Percentiles rank a stretch among this genome's conserved stretches.
Conservation (phyloP, 2,888 invertebrate species). For the Drosophila stalkeri region DNA sequence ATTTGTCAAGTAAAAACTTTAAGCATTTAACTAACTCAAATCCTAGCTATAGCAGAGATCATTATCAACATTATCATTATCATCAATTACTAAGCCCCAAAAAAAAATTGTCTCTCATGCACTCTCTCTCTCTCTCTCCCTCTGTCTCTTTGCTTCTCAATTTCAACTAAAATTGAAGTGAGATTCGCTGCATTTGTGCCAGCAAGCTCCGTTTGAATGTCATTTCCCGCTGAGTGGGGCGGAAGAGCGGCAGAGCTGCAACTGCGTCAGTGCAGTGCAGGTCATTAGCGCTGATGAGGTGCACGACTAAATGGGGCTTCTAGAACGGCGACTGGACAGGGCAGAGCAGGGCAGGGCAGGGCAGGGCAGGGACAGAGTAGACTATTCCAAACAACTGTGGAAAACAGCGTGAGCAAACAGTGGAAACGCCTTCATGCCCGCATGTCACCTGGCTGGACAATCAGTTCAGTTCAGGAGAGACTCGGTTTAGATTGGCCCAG, state of each 20-base stretch:
- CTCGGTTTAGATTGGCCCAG: neutral
- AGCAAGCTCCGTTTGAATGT: neutral
- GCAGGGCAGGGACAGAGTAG: neutral
- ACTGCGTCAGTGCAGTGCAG: slow-evolving; percentile 64
- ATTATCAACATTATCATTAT: neutral
- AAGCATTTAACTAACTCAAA: neutral
- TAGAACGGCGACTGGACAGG: slow-evolving; percentile 7
- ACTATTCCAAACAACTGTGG: neutral
- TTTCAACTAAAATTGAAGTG: neutral
- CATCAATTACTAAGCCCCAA: neutral
- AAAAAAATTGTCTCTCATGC: neutral
- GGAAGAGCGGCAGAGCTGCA: slow-evolving; percentile 22
- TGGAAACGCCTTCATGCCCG: slow-evolving; percentile 40
- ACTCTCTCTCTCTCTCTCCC: neutral
- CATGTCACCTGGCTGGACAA: slow-evolving; percentile 24
- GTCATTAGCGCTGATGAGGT: slow-evolving; percentile 77
- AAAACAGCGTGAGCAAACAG: slow-evolving; percentile 21
- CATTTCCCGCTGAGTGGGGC: slow-evolving; percentile 39
- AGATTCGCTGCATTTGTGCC: neutral
- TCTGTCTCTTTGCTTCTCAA: neutral
- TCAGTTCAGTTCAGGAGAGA: neutral
- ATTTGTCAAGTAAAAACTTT: no score
- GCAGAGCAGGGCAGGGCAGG: neutral
- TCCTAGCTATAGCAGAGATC: neutral
- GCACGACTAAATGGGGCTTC: slow-evolving; percentile 22